Evolutionary conservation across 2,797 vertebrate genomes (phyloP).

Genomic region (Macropodus opercularis): DNA sequence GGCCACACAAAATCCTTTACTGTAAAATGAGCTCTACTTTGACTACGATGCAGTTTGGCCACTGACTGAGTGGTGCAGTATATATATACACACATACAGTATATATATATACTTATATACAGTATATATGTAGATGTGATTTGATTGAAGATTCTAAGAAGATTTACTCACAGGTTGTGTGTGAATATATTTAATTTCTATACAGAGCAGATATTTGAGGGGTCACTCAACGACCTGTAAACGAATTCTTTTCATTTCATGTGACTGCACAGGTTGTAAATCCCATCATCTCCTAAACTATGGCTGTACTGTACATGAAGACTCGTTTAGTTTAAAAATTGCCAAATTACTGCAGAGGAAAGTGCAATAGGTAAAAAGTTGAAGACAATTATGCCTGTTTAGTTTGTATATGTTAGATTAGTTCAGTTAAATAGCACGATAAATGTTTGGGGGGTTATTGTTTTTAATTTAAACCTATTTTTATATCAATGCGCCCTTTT

Average conservation of each 20-base stretch:
- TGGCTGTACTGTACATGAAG: conserved; percentile 23
- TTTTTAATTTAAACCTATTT: not conserved
- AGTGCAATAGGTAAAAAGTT: not conserved
- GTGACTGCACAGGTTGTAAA: conserved; percentile 35
- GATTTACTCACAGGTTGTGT: conserved; percentile 46
- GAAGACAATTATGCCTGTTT: conserved; percentile 7
- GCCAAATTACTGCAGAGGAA: conserved; percentile 34
- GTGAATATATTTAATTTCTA: conserved; percentile 62
- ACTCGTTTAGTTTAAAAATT: conserved; percentile 18
- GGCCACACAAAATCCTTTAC: conserved; percentile 22
- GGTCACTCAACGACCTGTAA: conserved; percentile 19
- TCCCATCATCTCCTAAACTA: conserved; percentile 10
- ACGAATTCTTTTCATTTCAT: conserved; percentile 35
- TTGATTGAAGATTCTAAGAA: conserved; percentile 41
- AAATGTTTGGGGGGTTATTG: not conserved
- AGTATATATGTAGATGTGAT: conserved; percentile 44
- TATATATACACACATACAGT: no score
- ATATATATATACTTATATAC: conserved; percentile 14
- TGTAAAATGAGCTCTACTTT: conserved; percentile 33
- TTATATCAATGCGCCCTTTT: conserved; percentile 1
- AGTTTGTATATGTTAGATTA: conserved; percentile 13
- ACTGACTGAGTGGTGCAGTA: conserved; percentile 39
- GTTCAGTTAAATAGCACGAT: not conserved
- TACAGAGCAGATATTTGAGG: conserved; percentile 58
- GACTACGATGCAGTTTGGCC: conserved; percentile 26